Base-by-base conservation (phyloP, 2,113 vertebrate genomes). In the Myotis lucifugus region DNA sequence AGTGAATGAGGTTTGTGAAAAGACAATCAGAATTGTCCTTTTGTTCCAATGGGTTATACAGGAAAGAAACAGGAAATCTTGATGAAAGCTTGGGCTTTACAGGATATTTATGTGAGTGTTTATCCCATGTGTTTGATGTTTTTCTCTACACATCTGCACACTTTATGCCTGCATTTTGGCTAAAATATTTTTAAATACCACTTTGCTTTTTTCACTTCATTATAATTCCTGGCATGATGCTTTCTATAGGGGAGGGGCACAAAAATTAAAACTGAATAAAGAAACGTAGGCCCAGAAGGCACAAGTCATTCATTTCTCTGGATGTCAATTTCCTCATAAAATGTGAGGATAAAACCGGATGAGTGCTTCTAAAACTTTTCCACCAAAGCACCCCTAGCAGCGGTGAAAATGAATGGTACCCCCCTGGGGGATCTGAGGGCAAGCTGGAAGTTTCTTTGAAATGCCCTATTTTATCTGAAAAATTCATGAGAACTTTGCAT, bases 31-130 rank as follows among this genome's bases (percentile, higher is more conserved):
- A 93, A 97, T 93, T 95, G 96, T 94, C 97, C 93, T 93, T 97
- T 88, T 97, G 94, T 96, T 96, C 93, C 97, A 97, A 46, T 32
- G 91, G 79, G 94, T 95, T 79, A 97, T 79, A 93, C 95, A 97
- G 97, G 94, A 97, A 97, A 97, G 93, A 86, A 96, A 77, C 97
- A 96, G 97, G 97, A 97, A 97, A 86, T 91, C 95, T 46, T 78
- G 86, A 96, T 91, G 97, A 95, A 94, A 97, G 96, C 95, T 61
- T 42, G 66, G 94, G 79, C 72, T 94, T 93, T 37, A 23, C 95
- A 97, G 96, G 96, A 89, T 94, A 95, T 96, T 91, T 87, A 84
- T 85, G 94, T 90, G 88, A 95, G 82, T 72, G 94, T 97, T 95
- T 94, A 87, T 91, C 66, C 91, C 89, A 48, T 73, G 95, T 72